Evolutionary conservation across 2,888 invertebrate species (phyloP), one percentile per base, ranked within the genome.

Genomic region (Conomelus anceps): DNA sequence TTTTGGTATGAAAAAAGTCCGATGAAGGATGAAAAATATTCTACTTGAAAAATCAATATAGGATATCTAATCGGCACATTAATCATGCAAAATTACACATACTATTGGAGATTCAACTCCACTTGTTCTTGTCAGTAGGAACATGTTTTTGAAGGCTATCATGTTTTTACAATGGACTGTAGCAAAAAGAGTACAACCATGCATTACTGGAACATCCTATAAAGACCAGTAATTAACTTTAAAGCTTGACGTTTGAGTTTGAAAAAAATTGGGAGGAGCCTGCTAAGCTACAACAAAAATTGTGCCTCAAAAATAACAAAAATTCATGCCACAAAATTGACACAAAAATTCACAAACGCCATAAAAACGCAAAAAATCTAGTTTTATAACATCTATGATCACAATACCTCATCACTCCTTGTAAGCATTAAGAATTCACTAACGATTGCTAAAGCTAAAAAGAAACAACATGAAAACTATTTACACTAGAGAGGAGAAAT

Each of bases 311-410:
- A 63, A 63, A 63, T 63, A 20, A 63, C 63, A 63, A 63, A 63
- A 63, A 63, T 9, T 63, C 63, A 63, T 63, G 63, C 63, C 63
- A 63, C 63, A 63, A 63, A 41, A 41, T 17, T 41, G 41, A 41
- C 41, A 91, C 90, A 90, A 91, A 91, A 91, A 90, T 22, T 86
- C 86, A 86, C 89, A 89, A 29, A 22, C 84, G 26, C 63, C 85
- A 87, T 34, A 87, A 86, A 86, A 90, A 90, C 86, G 85, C 84
- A 23, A 84, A 87, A 88, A 84, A 6, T 63, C 63, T 63, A 63
- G 63, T 63, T n/a, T 0, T 63, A 63, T 63, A 63, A 20, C 13
- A 9, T 63, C 63, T 63, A 63, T 63, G n/a, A 63, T n/a, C n/a
- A 63, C 63, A 63, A 63, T 63, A 63, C 63, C 63, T 63, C 13